phyloP scores from a whole-genome alignment of 2,113 vertebrate genomes.

The Dromas ardeola region DNA sequence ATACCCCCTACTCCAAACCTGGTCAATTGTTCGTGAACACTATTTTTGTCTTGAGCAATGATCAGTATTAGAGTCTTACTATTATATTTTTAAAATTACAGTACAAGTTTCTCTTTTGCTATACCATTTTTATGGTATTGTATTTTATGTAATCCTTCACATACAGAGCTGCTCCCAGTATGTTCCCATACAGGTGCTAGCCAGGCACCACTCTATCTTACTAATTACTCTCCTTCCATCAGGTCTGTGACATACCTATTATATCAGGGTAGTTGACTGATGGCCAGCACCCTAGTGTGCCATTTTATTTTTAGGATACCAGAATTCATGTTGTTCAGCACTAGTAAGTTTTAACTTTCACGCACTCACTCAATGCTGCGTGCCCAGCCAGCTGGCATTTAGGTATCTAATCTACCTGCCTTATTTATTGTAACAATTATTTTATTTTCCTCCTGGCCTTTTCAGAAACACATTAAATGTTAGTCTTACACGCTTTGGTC shows the following conservation, averaged over 20 bases:
- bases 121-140: not conserved
- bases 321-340: not conserved
- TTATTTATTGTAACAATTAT: not conserved
- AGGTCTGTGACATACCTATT: not conserved
- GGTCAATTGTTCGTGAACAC: not conserved
- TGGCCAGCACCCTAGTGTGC: not conserved
- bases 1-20: not conserved
- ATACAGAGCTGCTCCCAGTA: not conserved
- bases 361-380: accelerated
- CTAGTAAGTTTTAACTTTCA: not conserved
- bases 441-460: not conserved
- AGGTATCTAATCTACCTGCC: not conserved
- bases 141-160: not conserved
- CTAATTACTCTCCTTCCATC: not conserved
- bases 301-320: not conserved
- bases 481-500: not conserved
- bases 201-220: not conserved
- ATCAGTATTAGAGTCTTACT: not conserved
- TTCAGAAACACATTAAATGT: not conserved
- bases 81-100: not conserved
- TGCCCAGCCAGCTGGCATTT: not conserved
- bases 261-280: not conserved
- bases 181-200: not conserved
- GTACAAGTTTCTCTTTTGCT: not conserved
- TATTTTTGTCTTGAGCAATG: not conserved